Conservation (phyloP, 2,797 vertebrate genomes). For the Sternarchorhynchus goeldii region DNA sequence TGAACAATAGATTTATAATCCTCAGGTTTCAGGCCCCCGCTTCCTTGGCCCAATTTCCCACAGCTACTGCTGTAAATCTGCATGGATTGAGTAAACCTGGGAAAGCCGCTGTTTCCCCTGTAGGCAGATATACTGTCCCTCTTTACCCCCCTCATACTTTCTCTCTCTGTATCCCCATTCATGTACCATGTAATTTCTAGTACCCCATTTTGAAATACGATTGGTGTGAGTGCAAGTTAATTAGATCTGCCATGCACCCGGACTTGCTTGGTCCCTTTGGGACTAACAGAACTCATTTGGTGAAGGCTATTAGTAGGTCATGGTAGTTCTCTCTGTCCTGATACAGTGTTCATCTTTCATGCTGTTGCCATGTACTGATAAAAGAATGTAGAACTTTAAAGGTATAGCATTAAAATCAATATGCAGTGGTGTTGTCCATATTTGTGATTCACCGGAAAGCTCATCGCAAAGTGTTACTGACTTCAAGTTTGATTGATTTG, state of each 20-base stretch:
- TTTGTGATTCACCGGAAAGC: neutral
- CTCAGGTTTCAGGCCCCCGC: constrained; percentile 67
- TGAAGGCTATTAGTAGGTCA: constrained; percentile 24
- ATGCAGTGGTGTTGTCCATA: constrained; percentile 4
- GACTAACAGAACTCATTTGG: constrained; percentile 42
- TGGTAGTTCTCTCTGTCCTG: neutral
- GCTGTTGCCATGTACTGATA: constrained; percentile 29
- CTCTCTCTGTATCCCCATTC: neutral
- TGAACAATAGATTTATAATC: constrained; percentile 70
- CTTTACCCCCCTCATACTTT: constrained; percentile 3
- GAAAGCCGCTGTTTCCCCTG: constrained; percentile 48
- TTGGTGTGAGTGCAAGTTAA: constrained; percentile 30
- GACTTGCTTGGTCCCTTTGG: constrained; percentile 17
- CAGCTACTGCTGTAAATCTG: constrained; percentile 57
- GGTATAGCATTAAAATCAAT: neutral
- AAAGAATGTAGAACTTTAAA: constrained; percentile 15
- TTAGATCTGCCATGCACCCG: constrained; percentile 24
- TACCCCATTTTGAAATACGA: constrained; percentile 15
- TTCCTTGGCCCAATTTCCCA: constrained; percentile 50
- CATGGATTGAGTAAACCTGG: constrained; percentile 56
- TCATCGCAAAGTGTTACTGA: neutral
- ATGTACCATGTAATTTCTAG: constrained; percentile 10
- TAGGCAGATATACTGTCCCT: constrained; percentile 35
- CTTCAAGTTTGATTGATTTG: constrained; percentile 4
- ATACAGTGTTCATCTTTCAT: constrained; percentile 8